Evolutionary conservation across 2,888 invertebrate species (phyloP).

Genomic region (Leptarthrus brevirostris): DNA sequence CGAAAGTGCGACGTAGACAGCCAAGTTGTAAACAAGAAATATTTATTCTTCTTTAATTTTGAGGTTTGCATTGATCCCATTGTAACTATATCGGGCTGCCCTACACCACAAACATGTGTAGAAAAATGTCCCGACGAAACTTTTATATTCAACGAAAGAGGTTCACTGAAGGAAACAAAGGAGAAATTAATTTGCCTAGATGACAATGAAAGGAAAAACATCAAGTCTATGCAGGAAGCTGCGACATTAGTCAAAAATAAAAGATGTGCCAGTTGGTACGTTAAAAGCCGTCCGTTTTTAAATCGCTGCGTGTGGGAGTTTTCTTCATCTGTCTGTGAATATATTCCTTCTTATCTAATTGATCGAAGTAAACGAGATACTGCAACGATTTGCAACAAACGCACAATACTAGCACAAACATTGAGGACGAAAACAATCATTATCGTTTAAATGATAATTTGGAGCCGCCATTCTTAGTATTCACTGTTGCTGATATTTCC

Average conservation of each 20-base stretch:
- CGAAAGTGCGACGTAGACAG: slow-evolving; percentile 82
- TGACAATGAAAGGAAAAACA: slow-evolving; percentile 67
- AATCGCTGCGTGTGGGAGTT: slow-evolving; percentile 69
- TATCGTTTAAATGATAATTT: neutral
- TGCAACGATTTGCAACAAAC: too few species aligned
- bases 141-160: slow-evolving; percentile 64
- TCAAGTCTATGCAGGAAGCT: slow-evolving; percentile 66
- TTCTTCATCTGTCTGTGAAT: slow-evolving; percentile 61
- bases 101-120: slow-evolving; percentile 82
- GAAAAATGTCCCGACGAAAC: slow-evolving; percentile 75
- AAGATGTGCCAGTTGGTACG: slow-evolving; percentile 78
- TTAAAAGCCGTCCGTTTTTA: slow-evolving; percentile 73
- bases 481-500: neutral
- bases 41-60: slow-evolving; percentile 87
- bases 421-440: neutral
- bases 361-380: slow-evolving; percentile 43
- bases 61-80: slow-evolving; percentile 79
- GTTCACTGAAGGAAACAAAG: slow-evolving; percentile 55
- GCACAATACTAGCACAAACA: neutral
- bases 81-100: slow-evolving; percentile 80
- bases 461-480: slow-evolving; percentile 1
- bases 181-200: slow-evolving; percentile 74
- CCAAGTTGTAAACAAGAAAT: slow-evolving; percentile 74
- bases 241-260: slow-evolving; percentile 68
- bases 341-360: slow-evolving; percentile 60